These are phyloP conservation scores for Spodoptera litura DNA, from an alignment of 1,140 invertebrate species.

Conservation along the genomic window DNA sequence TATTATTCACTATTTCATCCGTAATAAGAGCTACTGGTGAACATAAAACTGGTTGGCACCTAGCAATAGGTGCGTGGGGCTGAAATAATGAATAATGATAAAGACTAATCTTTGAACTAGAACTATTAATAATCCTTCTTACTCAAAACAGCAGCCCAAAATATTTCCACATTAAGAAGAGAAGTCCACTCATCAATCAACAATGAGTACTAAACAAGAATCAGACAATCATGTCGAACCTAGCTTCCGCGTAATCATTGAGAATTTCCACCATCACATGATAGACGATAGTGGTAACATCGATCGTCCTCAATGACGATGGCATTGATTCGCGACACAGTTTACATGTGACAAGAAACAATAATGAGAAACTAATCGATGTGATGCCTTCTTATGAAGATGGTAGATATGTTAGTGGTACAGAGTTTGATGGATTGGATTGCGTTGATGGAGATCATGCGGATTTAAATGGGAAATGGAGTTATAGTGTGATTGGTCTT, in stretches of 20 bases:
- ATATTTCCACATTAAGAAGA: neutral
- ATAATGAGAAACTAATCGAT: slow-evolving; percentile 31
- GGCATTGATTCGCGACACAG: slow-evolving; percentile 36
- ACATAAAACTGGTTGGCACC: too few species aligned
- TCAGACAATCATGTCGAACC: neutral
- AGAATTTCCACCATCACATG: neutral
- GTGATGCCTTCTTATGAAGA: neutral
- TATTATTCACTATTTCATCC: too few species aligned
- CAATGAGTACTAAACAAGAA: neutral
- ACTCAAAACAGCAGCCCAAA: too few species aligned
- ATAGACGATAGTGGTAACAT: neutral
- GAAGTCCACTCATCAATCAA: neutral
- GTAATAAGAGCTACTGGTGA: too few species aligned
- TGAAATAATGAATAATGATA: too few species aligned
- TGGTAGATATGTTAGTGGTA: neutral
- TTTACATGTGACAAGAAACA: slow-evolving; percentile 36
- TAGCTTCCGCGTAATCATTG: neutral
- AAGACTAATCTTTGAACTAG: neutral
- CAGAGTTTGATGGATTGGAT: slow-evolving; percentile 1
- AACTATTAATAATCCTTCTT: too few species aligned
- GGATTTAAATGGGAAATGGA: neutral
- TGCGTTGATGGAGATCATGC: neutral
- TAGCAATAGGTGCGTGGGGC: neutral
- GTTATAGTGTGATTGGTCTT: too few species aligned
- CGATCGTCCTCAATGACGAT: slow-evolving; percentile 22